These are phyloP conservation scores for Luidia sarsii DNA, from an alignment of 53 echinoderm and acorn worm genomes.

Conservation along the genomic window DNA sequence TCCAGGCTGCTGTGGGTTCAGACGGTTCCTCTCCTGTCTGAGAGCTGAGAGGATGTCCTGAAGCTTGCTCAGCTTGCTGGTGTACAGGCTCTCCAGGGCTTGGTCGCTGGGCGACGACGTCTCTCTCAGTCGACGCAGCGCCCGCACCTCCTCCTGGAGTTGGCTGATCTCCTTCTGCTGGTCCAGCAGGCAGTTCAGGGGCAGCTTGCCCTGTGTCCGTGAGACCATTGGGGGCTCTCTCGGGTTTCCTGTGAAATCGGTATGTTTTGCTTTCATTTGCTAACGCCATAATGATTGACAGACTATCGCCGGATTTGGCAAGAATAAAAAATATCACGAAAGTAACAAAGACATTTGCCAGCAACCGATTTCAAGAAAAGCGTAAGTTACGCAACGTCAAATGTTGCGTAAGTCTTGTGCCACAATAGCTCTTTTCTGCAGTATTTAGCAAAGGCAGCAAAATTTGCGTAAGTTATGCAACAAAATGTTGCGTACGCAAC, in stretches of 20 bases:
- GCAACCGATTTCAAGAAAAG: too few relatives aligned
- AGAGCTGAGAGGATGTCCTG: constrained; percentile 48
- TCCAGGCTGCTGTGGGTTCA: constrained; percentile 20
- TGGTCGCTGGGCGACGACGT: background rate
- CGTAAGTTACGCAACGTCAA: too few relatives aligned
- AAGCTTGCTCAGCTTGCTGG: constrained; percentile 53
- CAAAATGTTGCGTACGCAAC: too few relatives aligned
- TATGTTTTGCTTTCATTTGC: too few relatives aligned
- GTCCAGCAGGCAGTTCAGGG: constrained; percentile 33
- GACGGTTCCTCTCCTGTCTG: constrained; percentile 42
- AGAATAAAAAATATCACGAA: too few relatives aligned
- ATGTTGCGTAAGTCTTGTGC: too few relatives aligned
- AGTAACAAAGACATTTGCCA: too few relatives aligned
- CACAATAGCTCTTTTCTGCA: too few relatives aligned
- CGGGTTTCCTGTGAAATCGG: constrained; percentile 16
- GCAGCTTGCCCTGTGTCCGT: constrained; percentile 14
- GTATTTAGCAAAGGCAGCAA: too few relatives aligned
- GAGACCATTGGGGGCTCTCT: constrained; percentile 32
- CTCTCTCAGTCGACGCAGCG: constrained; percentile 16
- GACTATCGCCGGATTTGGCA: too few relatives aligned
- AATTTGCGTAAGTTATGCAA: too few relatives aligned
- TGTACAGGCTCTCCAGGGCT: constrained; percentile 33
- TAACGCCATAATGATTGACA: too few relatives aligned
- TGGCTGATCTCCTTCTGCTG: constrained; percentile 49
- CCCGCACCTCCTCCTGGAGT: constrained; percentile 38